These are phyloP conservation scores for Eubasilissa regina DNA, from an alignment of 1,140 invertebrate species.

Conservation along the genomic window DNA sequence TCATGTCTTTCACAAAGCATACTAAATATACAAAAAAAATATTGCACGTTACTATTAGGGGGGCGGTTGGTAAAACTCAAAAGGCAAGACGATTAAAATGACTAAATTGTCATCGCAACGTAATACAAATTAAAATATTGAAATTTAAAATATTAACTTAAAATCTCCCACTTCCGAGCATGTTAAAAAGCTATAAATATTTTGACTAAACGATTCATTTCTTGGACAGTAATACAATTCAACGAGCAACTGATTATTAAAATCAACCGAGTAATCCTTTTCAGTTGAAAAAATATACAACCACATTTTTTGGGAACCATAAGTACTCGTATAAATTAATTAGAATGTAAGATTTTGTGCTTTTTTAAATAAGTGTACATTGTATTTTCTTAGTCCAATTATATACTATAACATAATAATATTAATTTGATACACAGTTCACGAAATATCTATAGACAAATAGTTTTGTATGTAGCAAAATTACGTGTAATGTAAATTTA, in stretches of 20 bases:
- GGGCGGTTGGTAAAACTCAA: neutral
- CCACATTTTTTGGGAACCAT: neutral
- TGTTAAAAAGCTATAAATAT: too few species aligned
- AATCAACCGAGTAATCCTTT: too few species aligned
- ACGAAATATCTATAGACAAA: too few species aligned
- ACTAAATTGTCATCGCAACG: neutral
- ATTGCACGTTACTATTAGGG: constrained; percentile 6
- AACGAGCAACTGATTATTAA: too few species aligned
- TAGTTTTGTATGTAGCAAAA: too few species aligned
- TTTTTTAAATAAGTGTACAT: constrained; percentile 29
- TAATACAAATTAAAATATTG: neutral
- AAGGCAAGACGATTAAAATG: constrained; percentile 4
- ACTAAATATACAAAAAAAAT: constrained; percentile 3
- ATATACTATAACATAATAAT: neutral
- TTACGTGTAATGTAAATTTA: too few species aligned
- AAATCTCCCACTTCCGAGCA: too few species aligned
- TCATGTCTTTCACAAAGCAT: neutral
- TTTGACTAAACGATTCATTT: too few species aligned
- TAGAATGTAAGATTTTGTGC: constrained; percentile 35
- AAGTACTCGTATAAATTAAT: constrained; percentile 15
- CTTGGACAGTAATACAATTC: too few species aligned
- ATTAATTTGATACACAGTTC: neutral
- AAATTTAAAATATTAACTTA: constrained; percentile 9
- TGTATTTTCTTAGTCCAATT: constrained; percentile 1
- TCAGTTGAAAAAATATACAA: too few species aligned